Evolutionary conservation across 2,888 invertebrate genomes (phyloP), one percentile per base, ranked within the genome.

Genomic region (Metalampra italica): DNA sequence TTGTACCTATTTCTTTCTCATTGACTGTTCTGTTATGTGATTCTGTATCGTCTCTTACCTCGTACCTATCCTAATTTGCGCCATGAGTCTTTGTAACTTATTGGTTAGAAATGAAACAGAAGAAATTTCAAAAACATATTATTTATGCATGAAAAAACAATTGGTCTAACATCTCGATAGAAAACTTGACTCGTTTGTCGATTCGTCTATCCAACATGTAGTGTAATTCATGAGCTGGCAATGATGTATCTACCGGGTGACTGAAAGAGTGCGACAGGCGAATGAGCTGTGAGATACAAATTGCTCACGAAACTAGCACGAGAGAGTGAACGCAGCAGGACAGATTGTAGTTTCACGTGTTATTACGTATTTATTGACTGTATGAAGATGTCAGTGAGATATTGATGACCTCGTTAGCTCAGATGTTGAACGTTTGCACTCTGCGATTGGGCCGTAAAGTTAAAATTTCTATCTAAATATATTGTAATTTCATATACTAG

Each of bases 211-310:
- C 36, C n/a, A 36, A 36, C 13, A 14, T 14, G 49, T 46, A 22
- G 40, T 45, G 22, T 32, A 70, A 69, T 72, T 72, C 74, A 68
- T 69, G 62, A 56, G 59, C 61, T 67, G 72, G 62, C 64, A 69
- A 65, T 66, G 68, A 73, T 67, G 64, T 60, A 72, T 67, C 52
- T 32, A 38, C 34, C 32, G 39, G 43, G 46, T 46, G 46, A 22
- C 45, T n/a, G 47, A 43, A 38, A 43, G n/a, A 30, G 46, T 38
- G 30, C 41, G 49, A 47, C 64, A 60, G 59, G 53, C 56, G 30
- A 60, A 72, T 71, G 68, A 64, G 68, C 67, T 63, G 73, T 68
- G 68, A 71, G 70, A 65, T 76, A 78, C 64, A 66, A 68, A 65
- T 61, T 55, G 60, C 60, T 58, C 51, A 52, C 53, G 51, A 55